phyloP scores from a whole-genome alignment of 2,888 invertebrate genomes.

The Spilosoma lubricipeda region DNA sequence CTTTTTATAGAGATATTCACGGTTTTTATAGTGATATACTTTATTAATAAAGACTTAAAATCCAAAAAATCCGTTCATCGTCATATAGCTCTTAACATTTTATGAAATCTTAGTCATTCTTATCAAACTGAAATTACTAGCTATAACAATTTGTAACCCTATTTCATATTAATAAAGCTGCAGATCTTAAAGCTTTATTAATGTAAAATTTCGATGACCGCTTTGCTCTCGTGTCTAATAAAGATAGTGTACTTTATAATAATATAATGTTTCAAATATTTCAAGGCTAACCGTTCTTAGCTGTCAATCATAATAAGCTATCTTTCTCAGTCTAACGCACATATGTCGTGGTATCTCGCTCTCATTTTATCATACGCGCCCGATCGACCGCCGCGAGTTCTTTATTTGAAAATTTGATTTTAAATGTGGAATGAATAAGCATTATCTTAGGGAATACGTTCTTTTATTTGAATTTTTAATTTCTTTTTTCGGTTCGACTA shows the following conservation, averaged over 20 bases:
- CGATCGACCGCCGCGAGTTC: slow-evolving; percentile 81
- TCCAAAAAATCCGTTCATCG: background rate
- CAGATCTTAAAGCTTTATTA: slow-evolving; percentile 41
- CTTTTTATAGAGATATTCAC: too few relatives aligned
- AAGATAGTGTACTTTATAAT: slow-evolving; percentile 86
- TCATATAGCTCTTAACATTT: background rate
- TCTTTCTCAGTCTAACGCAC: slow-evolving; percentile 76
- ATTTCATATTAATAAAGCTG: slow-evolving; percentile 37
- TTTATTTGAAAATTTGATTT: slow-evolving; percentile 86
- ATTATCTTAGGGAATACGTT: slow-evolving; percentile 85
- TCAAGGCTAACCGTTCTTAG: slow-evolving; percentile 87
- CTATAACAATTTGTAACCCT: slow-evolving; percentile 33
- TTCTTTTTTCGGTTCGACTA: slow-evolving; percentile 80
- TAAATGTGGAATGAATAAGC: slow-evolving; percentile 87
- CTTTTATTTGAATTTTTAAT: slow-evolving; percentile 85
- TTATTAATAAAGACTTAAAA: background rate
- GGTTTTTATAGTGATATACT: background rate
- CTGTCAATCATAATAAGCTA: slow-evolving; percentile 86
- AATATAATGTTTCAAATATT: slow-evolving; percentile 87
- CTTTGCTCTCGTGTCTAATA: slow-evolving; percentile 72
- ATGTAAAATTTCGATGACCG: slow-evolving; percentile 65
- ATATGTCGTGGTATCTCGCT: slow-evolving; percentile 62
- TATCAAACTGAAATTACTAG: slow-evolving; percentile 36
- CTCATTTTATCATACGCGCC: slow-evolving; percentile 70
- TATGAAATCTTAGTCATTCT: background rate